Evolutionary conservation across 2,113 vertebrate species (phyloP).

Genomic region (Ornithorhynchus anatinus): DNA sequence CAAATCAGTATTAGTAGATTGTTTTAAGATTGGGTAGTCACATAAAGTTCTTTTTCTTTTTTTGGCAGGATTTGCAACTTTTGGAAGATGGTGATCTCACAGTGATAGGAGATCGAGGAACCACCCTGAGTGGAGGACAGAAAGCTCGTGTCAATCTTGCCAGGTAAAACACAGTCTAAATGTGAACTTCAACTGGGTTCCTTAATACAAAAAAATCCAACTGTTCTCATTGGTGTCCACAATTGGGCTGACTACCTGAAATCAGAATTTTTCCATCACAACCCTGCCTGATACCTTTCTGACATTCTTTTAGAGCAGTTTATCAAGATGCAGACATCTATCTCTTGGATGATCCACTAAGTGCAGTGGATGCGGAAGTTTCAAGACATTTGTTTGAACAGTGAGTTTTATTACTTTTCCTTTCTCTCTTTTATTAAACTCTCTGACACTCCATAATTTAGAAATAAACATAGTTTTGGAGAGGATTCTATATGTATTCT

Average conservation of each 20-base stretch:
- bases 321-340: constrained; percentile 97
- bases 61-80: constrained; percentile 84
- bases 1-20: no score
- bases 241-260: no score
- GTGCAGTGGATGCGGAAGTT: constrained; percentile 94
- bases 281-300: neutral
- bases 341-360: constrained; percentile 92
- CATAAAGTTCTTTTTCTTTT: neutral
- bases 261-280: neutral
- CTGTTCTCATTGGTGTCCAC: no score
- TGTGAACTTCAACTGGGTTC: neutral
- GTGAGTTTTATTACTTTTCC: constrained; percentile 69
- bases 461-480: neutral
- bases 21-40: no score
- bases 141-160: constrained; percentile 92
- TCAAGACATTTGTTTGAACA: constrained; percentile 90
- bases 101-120: constrained; percentile 88
- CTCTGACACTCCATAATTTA: neutral
- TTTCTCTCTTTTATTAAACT: neutral
- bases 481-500: neutral
- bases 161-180: constrained; percentile 63
- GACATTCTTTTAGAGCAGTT: constrained; percentile 78
- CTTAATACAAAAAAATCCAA: no score
- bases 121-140: constrained; percentile 93
- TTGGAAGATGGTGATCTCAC: constrained; percentile 87